Base-by-base conservation (phyloP, 2,113 vertebrate genomes). In the Sisor rabdophorus region DNA sequence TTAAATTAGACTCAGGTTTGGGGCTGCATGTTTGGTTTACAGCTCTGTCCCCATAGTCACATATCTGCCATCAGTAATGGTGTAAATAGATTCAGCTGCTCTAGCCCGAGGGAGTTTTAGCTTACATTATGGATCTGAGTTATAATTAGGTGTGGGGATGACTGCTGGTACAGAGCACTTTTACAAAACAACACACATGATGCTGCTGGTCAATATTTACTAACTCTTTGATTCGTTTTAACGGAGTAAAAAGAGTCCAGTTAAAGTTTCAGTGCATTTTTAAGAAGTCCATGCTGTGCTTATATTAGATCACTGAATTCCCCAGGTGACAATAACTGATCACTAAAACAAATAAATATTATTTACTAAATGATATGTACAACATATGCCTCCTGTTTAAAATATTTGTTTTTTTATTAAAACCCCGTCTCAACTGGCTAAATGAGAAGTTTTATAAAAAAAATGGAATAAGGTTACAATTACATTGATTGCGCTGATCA, bases 1-100 rank as follows among this genome's bases (percentile, higher is more conserved):
- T 72, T 64, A 63, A 72, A 64, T 72, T 50, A 64, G 16, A 47
- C 26, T 15, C 48, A 52, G 56, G 28, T 61, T 44, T 60, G 22
- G 55, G 17, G n/a, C 63, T 22, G 52, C 61, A 55, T 61, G 52
- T 72, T 71, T 63, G 70, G 58, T 78, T 78, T 32, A 24, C 58
- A 71, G 44, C 30, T 63, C 67, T 70, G 58, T 71, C 75, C 76
- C 69, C 48, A 55, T 63, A 59, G 76, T 78, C 70, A 72, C 70
- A 78, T 72, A 71, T 78, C 59, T 71, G 69, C 48, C 30, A 61
- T 78, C 50, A 78, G 69, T 78, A 52, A 59, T 64, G 69, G 76
- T 63, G 69, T 47, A 72, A 78, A 78, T 61, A 77, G 65, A 70
- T 69, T 59, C 40, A 30, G 76, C 59, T 60, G 55, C 40, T 50